Conservation (phyloP, 2,797 vertebrate species). For the Protonibea diacanthus region DNA sequence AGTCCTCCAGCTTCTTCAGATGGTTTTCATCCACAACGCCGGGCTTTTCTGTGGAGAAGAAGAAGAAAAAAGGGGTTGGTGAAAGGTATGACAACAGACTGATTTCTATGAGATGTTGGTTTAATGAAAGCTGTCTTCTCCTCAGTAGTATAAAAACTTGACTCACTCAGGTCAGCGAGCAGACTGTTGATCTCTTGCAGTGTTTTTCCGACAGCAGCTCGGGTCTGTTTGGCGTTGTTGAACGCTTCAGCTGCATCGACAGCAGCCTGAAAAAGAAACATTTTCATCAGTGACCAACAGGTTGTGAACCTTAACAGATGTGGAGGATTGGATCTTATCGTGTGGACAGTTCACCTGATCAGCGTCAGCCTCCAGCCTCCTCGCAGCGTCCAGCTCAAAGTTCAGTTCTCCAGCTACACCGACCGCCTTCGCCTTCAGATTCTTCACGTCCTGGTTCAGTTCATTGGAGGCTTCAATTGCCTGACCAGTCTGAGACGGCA, state of each 20-base stretch:
- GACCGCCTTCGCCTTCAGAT: conserved; percentile 22
- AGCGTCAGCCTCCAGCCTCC: conserved; percentile 29
- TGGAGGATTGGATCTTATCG: background rate
- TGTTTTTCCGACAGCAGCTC: conserved; percentile 76
- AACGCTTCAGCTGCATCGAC: conserved; percentile 78
- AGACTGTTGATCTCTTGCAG: conserved; percentile 82
- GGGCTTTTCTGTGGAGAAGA: conserved; percentile 79
- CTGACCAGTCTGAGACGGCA: conserved; percentile 44
- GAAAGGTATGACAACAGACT: no score
- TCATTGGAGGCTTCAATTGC: conserved; percentile 35
- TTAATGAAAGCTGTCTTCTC: background rate
- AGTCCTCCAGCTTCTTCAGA: conserved; percentile 84
- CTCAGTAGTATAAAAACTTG: background rate
- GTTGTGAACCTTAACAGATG: no score
- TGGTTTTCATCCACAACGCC: conserved; percentile 79
- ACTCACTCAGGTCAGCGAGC: conserved; percentile 87
- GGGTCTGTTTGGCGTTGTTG: conserved; percentile 74
- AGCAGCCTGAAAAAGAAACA: conserved; percentile 77
- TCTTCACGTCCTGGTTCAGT: conserved; percentile 49
- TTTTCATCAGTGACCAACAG: no score
- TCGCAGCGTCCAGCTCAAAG: conserved; percentile 1
- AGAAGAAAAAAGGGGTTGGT: background rate
- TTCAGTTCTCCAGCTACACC: background rate
- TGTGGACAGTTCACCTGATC: conserved; percentile 65
- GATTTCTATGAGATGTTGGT: no score